Evolutionary conservation across 1,140 invertebrate species (phyloP), one percentile per base, ranked within the genome.

Genomic region (Drosophila nannoptera): DNA sequence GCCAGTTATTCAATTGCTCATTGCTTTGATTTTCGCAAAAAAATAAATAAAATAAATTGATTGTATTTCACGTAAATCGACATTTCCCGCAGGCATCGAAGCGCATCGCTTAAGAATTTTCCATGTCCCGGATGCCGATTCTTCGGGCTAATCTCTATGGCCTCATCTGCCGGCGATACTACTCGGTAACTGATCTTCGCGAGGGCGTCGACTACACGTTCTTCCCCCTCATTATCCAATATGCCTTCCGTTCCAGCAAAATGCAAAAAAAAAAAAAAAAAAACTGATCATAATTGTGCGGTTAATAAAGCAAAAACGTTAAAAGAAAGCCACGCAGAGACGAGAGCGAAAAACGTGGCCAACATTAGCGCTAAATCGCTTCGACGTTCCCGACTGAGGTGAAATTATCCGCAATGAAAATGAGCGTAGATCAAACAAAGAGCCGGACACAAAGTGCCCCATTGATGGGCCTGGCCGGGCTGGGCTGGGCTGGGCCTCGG

Each of bases 311-410:
- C 62, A 65, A 70, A 71, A 86, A 86, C 76, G 71, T 43, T 86
- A 70, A 80, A 80, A 74, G 73, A 81, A 86, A 86, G 69, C 46
- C 58, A 62, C 45, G 56, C 48, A 68, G 56, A 68, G 58, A 55
- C 12, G 35, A 62, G 35, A 62, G 54, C 53, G 40, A 36, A 65
- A 65, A 73, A 71, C 80, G 70, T 82, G 75, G 60, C 62, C 73
- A 86, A 86, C 80, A 80, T 86, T 81, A 83, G 58, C 64, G 73
- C 59, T 62, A 80, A 80, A 84, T 86, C 80, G 78, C 78, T 78
- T 83, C 68, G 73, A 59, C 76, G 14, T 63, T 73, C 75, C 78
- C 29, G 53, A 58, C 54, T 54, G 56, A 77, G 84, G 81, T 77
- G 81, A 84, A 86, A 81, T 84, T 86, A 71, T 72, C 52, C 60